phyloP scores from a whole-genome alignment of 2,888 invertebrate genomes.

The Microchrysa polita region DNA sequence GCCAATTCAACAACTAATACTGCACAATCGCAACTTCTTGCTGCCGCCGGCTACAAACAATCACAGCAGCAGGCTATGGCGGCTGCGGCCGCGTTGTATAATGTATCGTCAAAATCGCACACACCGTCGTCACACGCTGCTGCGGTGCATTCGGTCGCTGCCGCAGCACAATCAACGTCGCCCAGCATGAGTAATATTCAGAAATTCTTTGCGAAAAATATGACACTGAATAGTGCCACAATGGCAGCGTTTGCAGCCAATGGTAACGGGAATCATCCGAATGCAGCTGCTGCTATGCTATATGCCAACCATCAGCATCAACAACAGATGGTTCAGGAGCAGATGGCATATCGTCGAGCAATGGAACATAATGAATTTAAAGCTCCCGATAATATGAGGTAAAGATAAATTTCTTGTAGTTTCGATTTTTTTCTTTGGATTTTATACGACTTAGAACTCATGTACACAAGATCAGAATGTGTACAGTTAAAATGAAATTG shows the following conservation, averaged over 20 bases:
- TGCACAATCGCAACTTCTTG: conserved; percentile 43
- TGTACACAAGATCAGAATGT: too few relatives aligned
- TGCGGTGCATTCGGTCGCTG: not conserved
- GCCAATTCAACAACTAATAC: conserved; percentile 46
- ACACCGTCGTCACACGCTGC: conserved; percentile 57
- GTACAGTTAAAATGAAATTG: too few relatives aligned
- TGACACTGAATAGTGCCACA: conserved; percentile 47
- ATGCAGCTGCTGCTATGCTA: conserved; percentile 50
- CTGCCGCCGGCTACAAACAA: conserved; percentile 38
- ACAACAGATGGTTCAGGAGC: conserved; percentile 24
- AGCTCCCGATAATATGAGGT: conserved; percentile 51
- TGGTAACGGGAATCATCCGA: conserved; percentile 38
- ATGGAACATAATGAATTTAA: conserved; percentile 52
- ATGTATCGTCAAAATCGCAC: conserved; percentile 49
- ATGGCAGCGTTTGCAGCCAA: conserved; percentile 8
- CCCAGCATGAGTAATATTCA: conserved; percentile 38
- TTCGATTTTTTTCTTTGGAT: not conserved
- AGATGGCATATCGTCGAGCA: conserved; percentile 42
- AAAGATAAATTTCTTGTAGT: conserved; percentile 15
- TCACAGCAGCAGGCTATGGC: conserved; percentile 33
- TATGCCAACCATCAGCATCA: conserved; percentile 49
- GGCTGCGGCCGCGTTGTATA: conserved; percentile 44
- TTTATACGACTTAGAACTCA: too few relatives aligned
- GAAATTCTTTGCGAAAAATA: conserved; percentile 49
- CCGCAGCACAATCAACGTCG: not conserved